A percentile compares a stretch with the other conserved stretches of the same genome.
These are phyloP conservation scores for Sinohyriopsis cumingii DNA, from an alignment of 2,888 invertebrate species.

Conservation along the genomic window DNA sequence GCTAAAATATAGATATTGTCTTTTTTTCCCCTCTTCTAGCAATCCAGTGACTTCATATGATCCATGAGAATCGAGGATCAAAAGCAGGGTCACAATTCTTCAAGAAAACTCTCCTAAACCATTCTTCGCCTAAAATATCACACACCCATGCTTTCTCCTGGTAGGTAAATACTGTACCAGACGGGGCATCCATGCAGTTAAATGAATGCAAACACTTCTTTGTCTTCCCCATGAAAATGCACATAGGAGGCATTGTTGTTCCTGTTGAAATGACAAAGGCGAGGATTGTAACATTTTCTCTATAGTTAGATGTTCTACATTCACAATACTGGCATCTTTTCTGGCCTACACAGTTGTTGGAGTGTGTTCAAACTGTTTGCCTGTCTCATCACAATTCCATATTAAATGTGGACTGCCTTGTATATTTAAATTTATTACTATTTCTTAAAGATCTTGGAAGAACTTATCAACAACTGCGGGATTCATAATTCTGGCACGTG, in stretches of 20 bases:
- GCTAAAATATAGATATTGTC: too few species aligned
- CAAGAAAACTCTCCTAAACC: slow-evolving; percentile 42
- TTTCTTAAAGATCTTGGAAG: slow-evolving; percentile 14
- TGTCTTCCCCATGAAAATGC: slow-evolving; percentile 41
- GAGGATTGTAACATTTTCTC: slow-evolving; percentile 11
- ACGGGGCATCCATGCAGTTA: slow-evolving; percentile 24
- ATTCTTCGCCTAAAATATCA: slow-evolving; percentile 36
- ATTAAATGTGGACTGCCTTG: slow-evolving; percentile 5
- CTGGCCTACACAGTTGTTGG: too few species aligned
- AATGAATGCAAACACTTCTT: slow-evolving; percentile 23
- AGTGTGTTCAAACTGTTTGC: background rate
- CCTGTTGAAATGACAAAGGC: slow-evolving; percentile 37
- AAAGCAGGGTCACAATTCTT: slow-evolving; percentile 33
- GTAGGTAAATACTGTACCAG: slow-evolving; percentile 27
- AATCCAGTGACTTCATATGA: slow-evolving; percentile 38
- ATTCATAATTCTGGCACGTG: slow-evolving; percentile 26
- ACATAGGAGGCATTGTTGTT: slow-evolving; percentile 26
- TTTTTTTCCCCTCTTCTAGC: slow-evolving; percentile 26
- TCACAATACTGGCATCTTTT: too few species aligned
- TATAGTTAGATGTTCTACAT: background rate
- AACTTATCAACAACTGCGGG: slow-evolving; percentile 12
- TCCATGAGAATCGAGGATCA: slow-evolving; percentile 35
- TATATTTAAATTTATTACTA: slow-evolving; percentile 7
- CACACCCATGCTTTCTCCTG: slow-evolving; percentile 46
- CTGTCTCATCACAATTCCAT: slow-evolving; percentile 27